A percentile compares a stretch with the other conserved stretches of the same genome.
phyloP scores from a whole-genome alignment of 2,888 invertebrate species.

The Hecatera dysodea region DNA sequence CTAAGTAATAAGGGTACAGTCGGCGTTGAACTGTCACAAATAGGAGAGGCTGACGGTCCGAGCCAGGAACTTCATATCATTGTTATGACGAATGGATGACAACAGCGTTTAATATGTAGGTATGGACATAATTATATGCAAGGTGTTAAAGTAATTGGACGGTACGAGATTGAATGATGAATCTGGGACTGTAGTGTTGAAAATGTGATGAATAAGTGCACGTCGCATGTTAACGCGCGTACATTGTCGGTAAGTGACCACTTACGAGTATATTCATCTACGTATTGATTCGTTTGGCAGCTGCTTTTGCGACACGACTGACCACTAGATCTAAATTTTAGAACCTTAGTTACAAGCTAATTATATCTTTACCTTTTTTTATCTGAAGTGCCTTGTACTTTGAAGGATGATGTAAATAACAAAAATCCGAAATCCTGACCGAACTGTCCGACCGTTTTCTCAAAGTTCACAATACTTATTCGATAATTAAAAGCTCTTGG shows the following conservation, averaged over 20 bases:
- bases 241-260: neutral
- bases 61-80: constrained; percentile 70
- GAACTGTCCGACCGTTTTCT: neutral
- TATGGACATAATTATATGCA: constrained; percentile 35
- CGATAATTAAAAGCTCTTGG: too few relatives aligned
- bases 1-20: constrained; percentile 12
- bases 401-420: neutral
- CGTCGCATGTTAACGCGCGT: constrained; percentile 10
- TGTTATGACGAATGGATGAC: constrained; percentile 72
- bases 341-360: too few relatives aligned
- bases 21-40: neutral
- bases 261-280: constrained; percentile 2
- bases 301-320: neutral
- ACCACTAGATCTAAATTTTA: neutral
- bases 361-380: too few relatives aligned
- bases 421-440: neutral
- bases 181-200: constrained; percentile 26
- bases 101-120: constrained; percentile 45
- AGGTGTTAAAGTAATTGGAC: constrained; percentile 41
- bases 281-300: neutral
- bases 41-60: constrained; percentile 25
- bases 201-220: constrained; percentile 26
- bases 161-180: constrained; percentile 40
- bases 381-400: too few relatives aligned
- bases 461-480: neutral